Conservation (phyloP, 2,888 invertebrate genomes). For the Patella pellucida region DNA sequence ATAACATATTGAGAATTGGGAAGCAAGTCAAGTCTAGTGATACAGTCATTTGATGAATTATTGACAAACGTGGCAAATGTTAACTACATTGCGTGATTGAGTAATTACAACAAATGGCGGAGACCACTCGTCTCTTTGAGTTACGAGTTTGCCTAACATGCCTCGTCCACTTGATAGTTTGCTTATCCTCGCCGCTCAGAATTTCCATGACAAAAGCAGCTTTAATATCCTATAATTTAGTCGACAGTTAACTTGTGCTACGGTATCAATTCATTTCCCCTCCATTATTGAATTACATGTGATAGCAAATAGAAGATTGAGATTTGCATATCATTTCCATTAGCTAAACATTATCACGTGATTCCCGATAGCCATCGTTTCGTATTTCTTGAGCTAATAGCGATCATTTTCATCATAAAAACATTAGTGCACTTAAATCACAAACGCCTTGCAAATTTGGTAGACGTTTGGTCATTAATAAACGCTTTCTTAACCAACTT, state of each 20-base stretch:
- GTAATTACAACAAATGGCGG: constrained; percentile 12
- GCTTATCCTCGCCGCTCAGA: too few species aligned
- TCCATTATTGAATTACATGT: constrained; percentile 9
- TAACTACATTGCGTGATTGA: constrained; percentile 17
- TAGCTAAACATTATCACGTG: background rate
- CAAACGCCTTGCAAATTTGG: too few species aligned
- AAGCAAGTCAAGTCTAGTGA: constrained; percentile 18
- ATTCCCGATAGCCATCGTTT: too few species aligned
- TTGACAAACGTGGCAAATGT: constrained; percentile 21
- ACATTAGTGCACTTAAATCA: too few species aligned
- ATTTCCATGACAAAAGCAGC: too few species aligned
- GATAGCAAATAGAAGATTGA: background rate
- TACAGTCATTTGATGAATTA: constrained; percentile 19
- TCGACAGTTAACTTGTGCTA: constrained; percentile 7
- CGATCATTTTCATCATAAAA: too few species aligned
- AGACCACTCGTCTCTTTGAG: background rate
- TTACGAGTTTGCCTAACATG: background rate
- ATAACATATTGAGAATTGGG: background rate
- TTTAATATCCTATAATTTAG: constrained; percentile 1
- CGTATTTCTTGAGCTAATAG: too few species aligned
- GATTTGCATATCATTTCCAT: constrained; percentile 6
- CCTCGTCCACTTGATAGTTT: too few species aligned
- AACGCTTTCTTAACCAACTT: too few species aligned
- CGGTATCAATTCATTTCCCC: constrained; percentile 2
- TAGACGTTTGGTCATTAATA: too few species aligned